Base-by-base conservation (phyloP, 1,140 invertebrate genomes). In the Tetraneura akinire region DNA sequence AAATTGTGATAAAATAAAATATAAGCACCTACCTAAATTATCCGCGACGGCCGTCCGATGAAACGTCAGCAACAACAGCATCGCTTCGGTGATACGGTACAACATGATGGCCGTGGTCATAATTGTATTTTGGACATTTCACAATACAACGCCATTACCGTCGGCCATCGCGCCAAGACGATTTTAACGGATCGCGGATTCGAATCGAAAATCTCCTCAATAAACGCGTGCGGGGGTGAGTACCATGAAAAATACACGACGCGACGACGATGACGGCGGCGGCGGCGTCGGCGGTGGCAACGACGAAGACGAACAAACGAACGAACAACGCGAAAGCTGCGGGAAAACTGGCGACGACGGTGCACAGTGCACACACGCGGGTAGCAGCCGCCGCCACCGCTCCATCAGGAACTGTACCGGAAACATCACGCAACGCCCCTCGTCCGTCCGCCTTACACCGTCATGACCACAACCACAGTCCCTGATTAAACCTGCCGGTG, bases 341-440 rank as follows among this genome's bases (percentile, higher is more conserved):
- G 73, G 51, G 49, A 37, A 55, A 37, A 74, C 71, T 74, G 71
- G 55, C 73, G 32, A 18, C 32, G 73, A n/a, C n/a, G n/a, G n/a
- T n/a, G n/a, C n/a, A n/a, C n/a, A n/a, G 73, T 45, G 55, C 73
- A 45, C 71, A 76, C 73, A 76, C 73, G 73, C 73, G 73, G 73
- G 55, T 76, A 60, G 37, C 53, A n/a, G 53, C 53, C 29, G 37
- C 55, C 68, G 45, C 68, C 3, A 21, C 23, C 26, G 45, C 68
- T 71, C 74, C 71, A 23, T 76, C 71, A 37, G 71, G 71, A 76
- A 55, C 74, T 45, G 53, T 60, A 53, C 51, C 53, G 74, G 74
- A 78, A 78, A 78, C 74, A 42, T 78, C 55, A 62, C 55, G 37
- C 73, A 26, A 76, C 73, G 51, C 23, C 73, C 32, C 55, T 13